These are phyloP conservation scores for Mellilla xanthometata DNA, from an alignment of 2,888 invertebrate genomes.

Conservation along the genomic window DNA sequence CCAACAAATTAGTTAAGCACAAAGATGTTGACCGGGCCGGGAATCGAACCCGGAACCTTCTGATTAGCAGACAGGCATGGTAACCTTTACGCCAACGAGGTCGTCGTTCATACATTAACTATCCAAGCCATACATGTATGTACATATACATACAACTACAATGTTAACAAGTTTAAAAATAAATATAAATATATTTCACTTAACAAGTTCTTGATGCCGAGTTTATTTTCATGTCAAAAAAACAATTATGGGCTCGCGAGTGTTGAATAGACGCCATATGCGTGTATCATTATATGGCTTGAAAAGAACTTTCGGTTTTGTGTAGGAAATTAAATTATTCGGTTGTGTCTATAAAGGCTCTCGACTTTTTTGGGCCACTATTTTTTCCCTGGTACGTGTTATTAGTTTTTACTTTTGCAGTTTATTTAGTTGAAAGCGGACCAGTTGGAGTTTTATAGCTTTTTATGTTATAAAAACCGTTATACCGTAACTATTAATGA, in stretches of 20 bases:
- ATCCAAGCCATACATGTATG: no score
- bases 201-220: neutral
- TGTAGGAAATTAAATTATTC: constrained; percentile 62
- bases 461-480: constrained; percentile 37
- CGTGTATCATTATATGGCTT: constrained; percentile 52
- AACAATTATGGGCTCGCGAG: constrained; percentile 44
- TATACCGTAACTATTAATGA: constrained; percentile 38
- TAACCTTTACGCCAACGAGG: no score
- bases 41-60: no score
- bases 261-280: constrained; percentile 64
- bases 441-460: constrained; percentile 36
- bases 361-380: constrained; percentile 37
- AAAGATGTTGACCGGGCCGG: no score
- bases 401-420: constrained; percentile 45
- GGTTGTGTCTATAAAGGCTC: constrained; percentile 44
- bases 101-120: no score
- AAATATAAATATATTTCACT: neutral
- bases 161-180: no score
- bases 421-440: constrained; percentile 47
- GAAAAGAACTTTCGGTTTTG: constrained; percentile 57
- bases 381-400: constrained; percentile 30
- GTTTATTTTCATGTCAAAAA: constrained; percentile 22
- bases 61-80: no score
- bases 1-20: no score
- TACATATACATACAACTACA: no score